Evolutionary conservation across 2,888 invertebrate species (phyloP), one percentile per base, ranked within the genome.

Genomic region (Trachelus iudaicus): DNA sequence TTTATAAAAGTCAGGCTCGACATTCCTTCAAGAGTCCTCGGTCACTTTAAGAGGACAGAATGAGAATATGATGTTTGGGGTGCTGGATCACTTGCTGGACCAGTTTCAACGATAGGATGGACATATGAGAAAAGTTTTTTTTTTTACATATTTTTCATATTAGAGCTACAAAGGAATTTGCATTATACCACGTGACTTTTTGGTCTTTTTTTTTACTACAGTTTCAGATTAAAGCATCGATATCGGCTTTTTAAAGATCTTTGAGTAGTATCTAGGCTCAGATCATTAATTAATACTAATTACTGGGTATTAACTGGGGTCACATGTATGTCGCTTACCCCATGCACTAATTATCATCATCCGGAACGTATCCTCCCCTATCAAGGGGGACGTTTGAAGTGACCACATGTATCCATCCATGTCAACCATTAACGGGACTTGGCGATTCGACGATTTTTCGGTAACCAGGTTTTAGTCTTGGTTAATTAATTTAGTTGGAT

Each of bases 61-160:
- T 56, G 56, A 23, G 56, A 56, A 23, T 56, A 56, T 56, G 56
- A 15, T 56, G 56, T 56, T 56, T 56, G 56, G 56, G 56, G 23
- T 23, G 56, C 56, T 56, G 56, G 56, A 23, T 9, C 9, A 56
- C 6, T 23, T 6, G 2, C 56, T 23, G 56, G 56, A 56, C 23
- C 56, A 56, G 23, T 56, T 56, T 56, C 56, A 23, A 56, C 2
- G 56, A 1, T 56, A 23, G 56, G 69, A 76, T 77, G 73, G 69
- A 81, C 80, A 81, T 83, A 85, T 85, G 84, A 84, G 78, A 83
- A 85, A 85, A 85, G 85, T 85, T 85, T 82, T 79, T 69, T n/a
- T 69, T 33, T 71, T 71, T 71, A n/a, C 9, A 56, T 23, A 1
- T 23, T 56, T 56, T 56, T 56, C 15, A 56, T 56, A 56, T 9